Evolutionary conservation across 2,888 invertebrate genomes (phyloP).

Genomic region (Chaetogeoica ovagalla): DNA sequence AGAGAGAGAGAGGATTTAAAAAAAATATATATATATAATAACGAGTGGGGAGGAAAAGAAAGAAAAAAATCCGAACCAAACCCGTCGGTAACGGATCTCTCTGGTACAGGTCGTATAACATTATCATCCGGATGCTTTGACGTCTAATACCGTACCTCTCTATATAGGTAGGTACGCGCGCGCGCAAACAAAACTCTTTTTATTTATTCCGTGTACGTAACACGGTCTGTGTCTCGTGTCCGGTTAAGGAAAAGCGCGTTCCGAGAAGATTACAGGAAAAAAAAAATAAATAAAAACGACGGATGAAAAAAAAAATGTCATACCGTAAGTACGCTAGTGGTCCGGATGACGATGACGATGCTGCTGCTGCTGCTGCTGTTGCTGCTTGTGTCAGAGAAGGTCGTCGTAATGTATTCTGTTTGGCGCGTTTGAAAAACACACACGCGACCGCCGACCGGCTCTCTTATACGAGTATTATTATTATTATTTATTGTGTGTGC

Average conservation of each 20-base stretch:
- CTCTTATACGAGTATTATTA: neutral
- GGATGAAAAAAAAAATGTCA: conserved; percentile 38
- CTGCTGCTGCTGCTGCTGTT: conserved; percentile 5
- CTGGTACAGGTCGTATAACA: conserved; percentile 29
- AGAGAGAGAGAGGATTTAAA: conserved; percentile 1
- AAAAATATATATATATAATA: conserved; percentile 5
- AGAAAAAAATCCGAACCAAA: conserved; percentile 23
- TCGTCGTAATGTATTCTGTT: conserved; percentile 15
- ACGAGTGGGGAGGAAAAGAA: neutral
- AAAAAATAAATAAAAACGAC: neutral
- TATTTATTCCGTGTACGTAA: conserved; percentile 51
- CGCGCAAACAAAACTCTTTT: conserved; percentile 45
- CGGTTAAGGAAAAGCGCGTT: conserved; percentile 53
- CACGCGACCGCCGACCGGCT: no score
- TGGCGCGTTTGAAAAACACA: conserved; percentile 47
- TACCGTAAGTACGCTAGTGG: conserved; percentile 39
- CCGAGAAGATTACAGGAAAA: conserved; percentile 35
- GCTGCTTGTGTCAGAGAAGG: conserved; percentile 31
- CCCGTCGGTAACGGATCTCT: conserved; percentile 48
- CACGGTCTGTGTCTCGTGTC: conserved; percentile 22
- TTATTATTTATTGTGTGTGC: neutral
- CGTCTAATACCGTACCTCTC: neutral
- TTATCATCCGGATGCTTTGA: conserved; percentile 46
- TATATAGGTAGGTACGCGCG: neutral
- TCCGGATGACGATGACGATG: conserved; percentile 10